Percentiles rank a stretch among this genome's conserved stretches.
Evolutionary conservation across 2,113 vertebrate species (phyloP).

Genomic region (Nothobranchius furzeri): DNA sequence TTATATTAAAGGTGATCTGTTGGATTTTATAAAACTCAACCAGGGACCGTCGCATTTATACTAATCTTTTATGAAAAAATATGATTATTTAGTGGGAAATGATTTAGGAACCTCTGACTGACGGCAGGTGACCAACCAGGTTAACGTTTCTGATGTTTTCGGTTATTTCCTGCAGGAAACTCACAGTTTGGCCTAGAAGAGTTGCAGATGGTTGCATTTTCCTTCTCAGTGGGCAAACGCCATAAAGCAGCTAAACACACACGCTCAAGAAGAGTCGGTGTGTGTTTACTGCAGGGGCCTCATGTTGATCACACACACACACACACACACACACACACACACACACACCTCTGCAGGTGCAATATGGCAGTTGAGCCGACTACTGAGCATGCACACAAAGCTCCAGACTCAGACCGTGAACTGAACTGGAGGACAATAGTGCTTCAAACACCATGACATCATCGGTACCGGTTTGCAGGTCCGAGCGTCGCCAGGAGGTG

Average conservation of each 20-base stretch:
- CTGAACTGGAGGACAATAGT: conserved; percentile 67
- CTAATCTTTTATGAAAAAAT: no score
- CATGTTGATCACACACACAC: no score
- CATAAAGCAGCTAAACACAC: not conserved
- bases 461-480: conserved; percentile 38
- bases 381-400: conserved; percentile 71
- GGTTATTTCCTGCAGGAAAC: not conserved
- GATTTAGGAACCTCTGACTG: no score
- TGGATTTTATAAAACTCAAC: no score
- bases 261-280: not conserved
- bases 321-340: not conserved
- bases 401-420: conserved; percentile 65
- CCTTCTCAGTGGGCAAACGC: no score
- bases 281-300: no score
- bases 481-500: conserved; percentile 50
- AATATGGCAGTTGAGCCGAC: conserved; percentile 52
- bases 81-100: no score
- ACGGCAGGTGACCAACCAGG: no score
- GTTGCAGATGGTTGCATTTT: no score
- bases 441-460: conserved; percentile 73
- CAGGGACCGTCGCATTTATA: no score
- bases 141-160: not conserved
- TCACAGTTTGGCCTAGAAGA: no score
- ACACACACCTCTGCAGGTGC: conserved; percentile 46
- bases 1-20: no score